These are phyloP conservation scores for Eidolon helvum DNA, from an alignment of 2,113 vertebrate genomes.

Conservation along the genomic window DNA sequence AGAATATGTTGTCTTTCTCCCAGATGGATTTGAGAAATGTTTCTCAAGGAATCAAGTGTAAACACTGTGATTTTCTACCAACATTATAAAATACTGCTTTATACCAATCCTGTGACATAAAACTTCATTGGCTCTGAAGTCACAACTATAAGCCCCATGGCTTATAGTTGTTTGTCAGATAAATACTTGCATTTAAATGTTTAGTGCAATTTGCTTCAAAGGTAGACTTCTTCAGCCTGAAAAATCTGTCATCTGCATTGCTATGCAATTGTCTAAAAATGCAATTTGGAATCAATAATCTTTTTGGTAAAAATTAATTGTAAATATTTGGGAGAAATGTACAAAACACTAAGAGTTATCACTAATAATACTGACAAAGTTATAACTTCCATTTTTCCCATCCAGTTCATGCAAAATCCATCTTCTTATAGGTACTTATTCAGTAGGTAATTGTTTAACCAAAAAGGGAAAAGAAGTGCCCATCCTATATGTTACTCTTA, in stretches of 20 bases:
- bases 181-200: background rate
- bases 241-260: background rate
- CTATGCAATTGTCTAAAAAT: background rate
- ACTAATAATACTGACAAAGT: background rate
- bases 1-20: background rate
- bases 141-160: background rate
- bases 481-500: background rate
- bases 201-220: background rate
- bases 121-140: background rate
- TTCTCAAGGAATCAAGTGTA: background rate
- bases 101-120: background rate
- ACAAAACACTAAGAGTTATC: background rate
- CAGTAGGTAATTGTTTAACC: background rate
- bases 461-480: background rate
- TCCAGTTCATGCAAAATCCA: background rate
- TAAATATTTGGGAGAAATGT: background rate
- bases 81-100: background rate
- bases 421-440: background rate
- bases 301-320: slow-evolving; percentile 6
- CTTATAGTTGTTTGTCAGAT: background rate
- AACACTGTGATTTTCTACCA: background rate
- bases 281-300: background rate
- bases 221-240: background rate
- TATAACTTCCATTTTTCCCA: background rate
- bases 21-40: background rate